Evolutionary conservation across 2,888 invertebrate genomes (phyloP).

Genomic region (Melangyna quadrimaculata): DNA sequence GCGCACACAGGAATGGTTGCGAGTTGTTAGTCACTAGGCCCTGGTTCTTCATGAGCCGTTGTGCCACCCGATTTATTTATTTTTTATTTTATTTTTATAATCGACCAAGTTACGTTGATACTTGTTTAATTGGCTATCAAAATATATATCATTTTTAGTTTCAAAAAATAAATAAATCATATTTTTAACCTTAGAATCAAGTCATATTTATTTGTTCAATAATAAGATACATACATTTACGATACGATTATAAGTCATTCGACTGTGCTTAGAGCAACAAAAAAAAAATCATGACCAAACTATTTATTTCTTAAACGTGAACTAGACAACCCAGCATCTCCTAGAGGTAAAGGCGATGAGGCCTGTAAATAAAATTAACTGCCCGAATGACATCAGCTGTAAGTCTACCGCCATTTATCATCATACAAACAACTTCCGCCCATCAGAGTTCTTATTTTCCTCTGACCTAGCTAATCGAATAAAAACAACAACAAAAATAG

Average conservation of each 20-base stretch:
- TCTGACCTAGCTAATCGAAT: neutral
- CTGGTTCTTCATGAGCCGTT: too few species aligned
- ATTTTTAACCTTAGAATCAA: neutral
- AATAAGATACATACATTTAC: neutral
- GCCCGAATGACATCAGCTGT: conserved; percentile 40
- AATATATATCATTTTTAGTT: too few species aligned
- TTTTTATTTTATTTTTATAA: too few species aligned
- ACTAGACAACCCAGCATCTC: neutral
- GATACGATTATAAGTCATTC: neutral
- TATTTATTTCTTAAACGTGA: neutral
- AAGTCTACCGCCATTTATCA: conserved; percentile 49
- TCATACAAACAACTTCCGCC: conserved; percentile 48
- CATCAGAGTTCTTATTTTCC: neutral
- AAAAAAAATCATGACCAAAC: neutral
- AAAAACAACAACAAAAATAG: neutral
- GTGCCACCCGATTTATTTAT: too few species aligned
- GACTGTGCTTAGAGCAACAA: neutral
- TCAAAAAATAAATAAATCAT: neutral
- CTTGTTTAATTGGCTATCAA: too few species aligned
- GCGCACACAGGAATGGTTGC: too few species aligned
- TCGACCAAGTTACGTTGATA: too few species aligned
- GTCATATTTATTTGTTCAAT: neutral
- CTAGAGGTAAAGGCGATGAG: neutral
- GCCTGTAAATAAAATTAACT: conserved; percentile 45
- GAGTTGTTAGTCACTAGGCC: too few species aligned